Conservation (phyloP, 2,797 vertebrate species). For the Myotis findleyi region DNA sequence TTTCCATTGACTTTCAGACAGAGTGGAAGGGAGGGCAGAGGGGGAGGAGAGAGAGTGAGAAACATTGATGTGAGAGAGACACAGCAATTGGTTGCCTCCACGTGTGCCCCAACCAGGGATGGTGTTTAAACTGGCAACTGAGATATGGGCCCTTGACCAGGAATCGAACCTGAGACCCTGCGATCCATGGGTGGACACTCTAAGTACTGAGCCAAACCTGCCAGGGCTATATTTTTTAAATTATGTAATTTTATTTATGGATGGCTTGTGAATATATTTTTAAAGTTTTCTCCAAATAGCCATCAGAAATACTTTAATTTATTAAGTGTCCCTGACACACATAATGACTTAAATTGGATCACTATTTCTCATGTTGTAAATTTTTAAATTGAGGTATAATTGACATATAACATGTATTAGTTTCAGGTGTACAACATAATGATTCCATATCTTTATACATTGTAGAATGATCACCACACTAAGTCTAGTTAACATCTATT, state of each 20-base stretch:
- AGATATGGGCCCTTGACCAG: too few species aligned
- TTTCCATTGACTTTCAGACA: too few species aligned
- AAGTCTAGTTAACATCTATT: neutral
- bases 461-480: neutral
- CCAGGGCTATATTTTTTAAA: neutral
- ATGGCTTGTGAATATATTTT: neutral
- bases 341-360: neutral
- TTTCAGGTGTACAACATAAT: neutral
- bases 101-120: too few species aligned
- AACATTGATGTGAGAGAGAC: too few species aligned
- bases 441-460: neutral
- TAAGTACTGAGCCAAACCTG: too few species aligned
- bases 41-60: too few species aligned
- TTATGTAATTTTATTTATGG: neutral
- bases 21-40: too few species aligned
- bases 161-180: too few species aligned
- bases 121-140: too few species aligned
- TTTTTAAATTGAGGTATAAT: neutral
- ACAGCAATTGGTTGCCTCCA: too few species aligned
- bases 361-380: neutral
- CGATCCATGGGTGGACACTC: too few species aligned
- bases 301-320: neutral
- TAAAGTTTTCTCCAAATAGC: neutral
- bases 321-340: neutral
- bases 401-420: neutral